phyloP scores from a whole-genome alignment of 2,797 vertebrate species.

The Hipposideros larvatus region DNA sequence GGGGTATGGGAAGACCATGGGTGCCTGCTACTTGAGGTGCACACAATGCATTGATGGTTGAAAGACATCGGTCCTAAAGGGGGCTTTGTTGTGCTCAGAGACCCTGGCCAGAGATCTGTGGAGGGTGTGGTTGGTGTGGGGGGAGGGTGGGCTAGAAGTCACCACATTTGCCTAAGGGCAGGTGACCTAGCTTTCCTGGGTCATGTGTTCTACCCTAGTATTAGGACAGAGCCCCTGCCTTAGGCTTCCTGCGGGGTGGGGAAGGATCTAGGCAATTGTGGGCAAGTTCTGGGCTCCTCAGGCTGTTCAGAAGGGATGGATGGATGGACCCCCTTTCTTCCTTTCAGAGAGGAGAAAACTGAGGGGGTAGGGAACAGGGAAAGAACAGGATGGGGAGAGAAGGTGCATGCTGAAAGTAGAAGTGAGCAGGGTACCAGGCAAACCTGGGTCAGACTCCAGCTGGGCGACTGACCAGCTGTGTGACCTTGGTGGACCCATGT shows the following conservation, averaged over 20 bases:
- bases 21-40: neutral
- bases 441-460: neutral
- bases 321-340: neutral
- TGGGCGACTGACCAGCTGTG: neutral
- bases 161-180: neutral
- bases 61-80: neutral
- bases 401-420: neutral
- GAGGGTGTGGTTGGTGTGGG: neutral
- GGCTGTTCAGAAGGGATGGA: neutral
- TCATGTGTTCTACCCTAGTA: neutral
- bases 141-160: neutral
- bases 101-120: neutral
- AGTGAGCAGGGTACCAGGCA: neutral
- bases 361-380: neutral
- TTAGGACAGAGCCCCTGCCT: neutral
- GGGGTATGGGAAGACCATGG: accelerated
- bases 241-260: neutral
- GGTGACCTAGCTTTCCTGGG: neutral
- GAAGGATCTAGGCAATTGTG: neutral
- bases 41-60: accelerated
- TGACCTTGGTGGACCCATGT: neutral
- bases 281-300: neutral
- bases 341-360: neutral
- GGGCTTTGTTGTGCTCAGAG: neutral
- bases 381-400: neutral